Percentiles rank a stretch among this genome's conserved stretches.
Evolutionary conservation across 1,140 invertebrate species (phyloP).

Genomic region (Sycophaga agraensis): DNA sequence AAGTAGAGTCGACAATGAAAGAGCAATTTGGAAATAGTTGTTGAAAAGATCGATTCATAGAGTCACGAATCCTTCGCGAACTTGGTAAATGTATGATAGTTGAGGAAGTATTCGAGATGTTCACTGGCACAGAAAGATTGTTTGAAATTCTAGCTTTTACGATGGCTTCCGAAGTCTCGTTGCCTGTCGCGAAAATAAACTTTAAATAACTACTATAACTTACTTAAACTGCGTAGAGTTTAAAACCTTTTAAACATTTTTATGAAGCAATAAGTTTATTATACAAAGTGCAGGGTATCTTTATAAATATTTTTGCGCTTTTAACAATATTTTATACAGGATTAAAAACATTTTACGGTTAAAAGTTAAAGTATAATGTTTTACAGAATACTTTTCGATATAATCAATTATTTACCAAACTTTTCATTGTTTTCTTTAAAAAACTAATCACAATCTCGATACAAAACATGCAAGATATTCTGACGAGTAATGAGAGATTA

Average conservation of each 20-base stretch:
- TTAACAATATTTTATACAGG: not conserved
- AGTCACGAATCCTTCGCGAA: not conserved
- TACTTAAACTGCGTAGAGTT: not conserved
- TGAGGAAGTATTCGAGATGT: conserved; percentile 7
- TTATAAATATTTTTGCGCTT: not conserved
- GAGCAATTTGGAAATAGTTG: conserved; percentile 6
- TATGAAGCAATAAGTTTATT: not conserved
- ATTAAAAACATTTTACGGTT: no score
- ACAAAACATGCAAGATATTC: no score
- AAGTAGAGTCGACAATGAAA: not conserved
- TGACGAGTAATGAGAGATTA: no score
- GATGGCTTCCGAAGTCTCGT: not conserved
- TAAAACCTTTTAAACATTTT: conserved; percentile 6
- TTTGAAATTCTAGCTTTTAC: conserved; percentile 17
- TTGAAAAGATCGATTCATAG: not conserved
- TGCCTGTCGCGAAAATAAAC: conserved; percentile 2
- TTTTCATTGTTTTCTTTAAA: no score
- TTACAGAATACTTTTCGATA: no score
- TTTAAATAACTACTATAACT: conserved; percentile 20
- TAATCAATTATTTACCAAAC: no score
- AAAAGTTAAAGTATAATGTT: no score
- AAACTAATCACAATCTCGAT: no score
- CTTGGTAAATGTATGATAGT: not conserved
- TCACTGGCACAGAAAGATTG: conserved; percentile 4
- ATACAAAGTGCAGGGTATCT: not conserved